Conservation (phyloP, 2,113 vertebrate genomes). For the Silurus meridionalis region DNA sequence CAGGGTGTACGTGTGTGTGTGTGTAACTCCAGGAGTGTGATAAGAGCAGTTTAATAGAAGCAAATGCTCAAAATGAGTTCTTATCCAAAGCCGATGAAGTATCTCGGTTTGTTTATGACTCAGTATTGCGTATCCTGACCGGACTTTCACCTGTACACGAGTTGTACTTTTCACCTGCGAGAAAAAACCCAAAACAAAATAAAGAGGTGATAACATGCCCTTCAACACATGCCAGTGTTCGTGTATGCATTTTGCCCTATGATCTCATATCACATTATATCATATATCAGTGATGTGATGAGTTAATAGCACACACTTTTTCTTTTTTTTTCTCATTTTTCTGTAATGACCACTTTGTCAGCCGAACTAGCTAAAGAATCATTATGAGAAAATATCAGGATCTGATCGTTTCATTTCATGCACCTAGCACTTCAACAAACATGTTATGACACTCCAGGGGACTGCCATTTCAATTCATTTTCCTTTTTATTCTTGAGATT, state of each 20-base stretch:
- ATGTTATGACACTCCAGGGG: constrained; percentile 17
- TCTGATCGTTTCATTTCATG: constrained; percentile 22
- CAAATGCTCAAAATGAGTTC: constrained; percentile 6
- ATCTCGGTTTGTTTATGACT: constrained; percentile 33
- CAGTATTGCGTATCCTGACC: constrained; percentile 10
- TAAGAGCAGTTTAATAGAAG: constrained; percentile 28
- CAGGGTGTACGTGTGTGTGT: neutral
- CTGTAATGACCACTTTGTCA: neutral
- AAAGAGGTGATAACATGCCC: neutral
- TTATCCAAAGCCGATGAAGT: constrained; percentile 43
- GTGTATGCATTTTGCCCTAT: neutral
- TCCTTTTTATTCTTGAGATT: neutral
- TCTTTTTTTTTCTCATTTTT: neutral
- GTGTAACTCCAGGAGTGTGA: neutral
- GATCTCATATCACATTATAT: neutral
- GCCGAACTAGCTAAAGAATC: neutral
- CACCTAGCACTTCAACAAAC: constrained; percentile 29
- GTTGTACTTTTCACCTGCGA: constrained; percentile 24
- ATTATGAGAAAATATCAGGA: constrained; percentile 23
- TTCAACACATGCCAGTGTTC: neutral
- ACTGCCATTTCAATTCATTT: constrained; percentile 4
- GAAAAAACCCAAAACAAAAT: constrained; percentile 3
- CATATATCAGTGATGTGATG: neutral
- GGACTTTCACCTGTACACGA: constrained; percentile 42
- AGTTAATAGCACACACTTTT: neutral